These are phyloP conservation scores for Montipora capitata DNA, from an alignment of 92 coral and sea anemone genomes.

Conservation along the genomic window DNA sequence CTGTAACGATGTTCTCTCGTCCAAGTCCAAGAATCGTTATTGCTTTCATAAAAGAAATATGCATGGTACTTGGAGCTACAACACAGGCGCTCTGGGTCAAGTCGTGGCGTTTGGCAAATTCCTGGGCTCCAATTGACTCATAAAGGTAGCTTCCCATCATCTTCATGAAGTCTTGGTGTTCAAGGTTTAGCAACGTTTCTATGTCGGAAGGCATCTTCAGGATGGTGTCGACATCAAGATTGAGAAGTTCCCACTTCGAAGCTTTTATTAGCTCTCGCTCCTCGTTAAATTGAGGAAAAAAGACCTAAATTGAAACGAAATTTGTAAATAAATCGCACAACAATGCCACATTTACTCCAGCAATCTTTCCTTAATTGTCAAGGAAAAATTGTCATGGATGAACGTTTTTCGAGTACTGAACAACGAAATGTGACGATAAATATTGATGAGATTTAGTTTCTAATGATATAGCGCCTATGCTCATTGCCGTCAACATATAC, in stretches of 20 bases:
- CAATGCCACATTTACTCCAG: too few species aligned
- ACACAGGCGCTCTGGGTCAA: constrained; percentile 78
- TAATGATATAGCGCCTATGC: too few species aligned
- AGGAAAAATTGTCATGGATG: too few species aligned
- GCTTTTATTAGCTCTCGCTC: constrained; percentile 64
- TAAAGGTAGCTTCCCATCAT: constrained; percentile 70
- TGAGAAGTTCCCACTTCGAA: constrained; percentile 88
- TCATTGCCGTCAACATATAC: too few species aligned
- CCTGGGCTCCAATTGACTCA: constrained; percentile 79
- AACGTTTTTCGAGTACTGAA: too few species aligned
- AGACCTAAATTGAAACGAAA: constrained; percentile 18
- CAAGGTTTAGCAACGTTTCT: neutral
- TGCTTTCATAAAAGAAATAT: constrained; percentile 89
- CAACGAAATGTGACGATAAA: too few species aligned
- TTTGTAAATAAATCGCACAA: neutral
- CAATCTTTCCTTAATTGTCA: too few species aligned
- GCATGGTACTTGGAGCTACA: constrained; percentile 84
- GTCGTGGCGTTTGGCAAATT: constrained; percentile 72
- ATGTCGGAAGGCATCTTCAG: constrained; percentile 75
- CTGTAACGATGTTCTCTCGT: constrained; percentile 73
- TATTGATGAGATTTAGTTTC: too few species aligned
- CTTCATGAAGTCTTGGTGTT: constrained; percentile 53
- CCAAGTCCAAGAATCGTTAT: constrained; percentile 89
- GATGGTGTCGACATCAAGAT: constrained; percentile 83
- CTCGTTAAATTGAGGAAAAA: constrained; percentile 68